Conservation (phyloP, 2,797 vertebrate species). For the Danio kyathit region DNA sequence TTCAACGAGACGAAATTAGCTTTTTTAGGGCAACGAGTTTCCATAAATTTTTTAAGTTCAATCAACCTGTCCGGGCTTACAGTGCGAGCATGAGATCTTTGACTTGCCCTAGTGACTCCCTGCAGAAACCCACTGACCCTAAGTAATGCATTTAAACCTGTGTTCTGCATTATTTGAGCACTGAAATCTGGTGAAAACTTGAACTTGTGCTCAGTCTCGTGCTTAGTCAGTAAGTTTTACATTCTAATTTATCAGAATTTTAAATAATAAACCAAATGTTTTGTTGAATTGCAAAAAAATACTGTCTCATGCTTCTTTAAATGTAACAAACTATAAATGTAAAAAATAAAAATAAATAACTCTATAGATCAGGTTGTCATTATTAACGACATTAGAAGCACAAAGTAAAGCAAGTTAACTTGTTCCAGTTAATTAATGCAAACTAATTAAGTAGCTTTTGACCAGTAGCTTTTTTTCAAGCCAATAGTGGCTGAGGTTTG, state of each 20-base stretch:
- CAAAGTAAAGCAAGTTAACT: neutral
- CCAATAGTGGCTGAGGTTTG: neutral
- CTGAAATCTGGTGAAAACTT: neutral
- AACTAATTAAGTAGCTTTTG: neutral
- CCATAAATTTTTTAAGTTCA: too few relatives aligned
- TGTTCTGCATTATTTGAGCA: neutral
- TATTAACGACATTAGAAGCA: neutral
- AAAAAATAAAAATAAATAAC: too few relatives aligned
- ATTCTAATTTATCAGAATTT: neutral
- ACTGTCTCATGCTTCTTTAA: neutral
- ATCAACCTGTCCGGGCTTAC: too few relatives aligned
- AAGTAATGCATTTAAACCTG: slow-evolving; percentile 35
- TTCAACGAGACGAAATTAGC: too few relatives aligned
- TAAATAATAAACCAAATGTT: neutral
- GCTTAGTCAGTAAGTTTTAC: neutral
- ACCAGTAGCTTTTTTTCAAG: neutral
- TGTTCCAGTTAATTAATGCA: neutral
- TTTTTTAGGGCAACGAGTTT: too few relatives aligned
- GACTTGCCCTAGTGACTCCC: neutral
- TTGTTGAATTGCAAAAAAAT: neutral
- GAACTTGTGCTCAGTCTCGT: slow-evolving; percentile 8
- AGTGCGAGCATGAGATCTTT: slow-evolving; percentile 31
- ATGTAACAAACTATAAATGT: too few relatives aligned
- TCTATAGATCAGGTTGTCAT: neutral
- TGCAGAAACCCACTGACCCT: slow-evolving; percentile 40